phyloP scores from a whole-genome alignment of 2,888 invertebrate species.

The Brachynemurus nebulosus region DNA sequence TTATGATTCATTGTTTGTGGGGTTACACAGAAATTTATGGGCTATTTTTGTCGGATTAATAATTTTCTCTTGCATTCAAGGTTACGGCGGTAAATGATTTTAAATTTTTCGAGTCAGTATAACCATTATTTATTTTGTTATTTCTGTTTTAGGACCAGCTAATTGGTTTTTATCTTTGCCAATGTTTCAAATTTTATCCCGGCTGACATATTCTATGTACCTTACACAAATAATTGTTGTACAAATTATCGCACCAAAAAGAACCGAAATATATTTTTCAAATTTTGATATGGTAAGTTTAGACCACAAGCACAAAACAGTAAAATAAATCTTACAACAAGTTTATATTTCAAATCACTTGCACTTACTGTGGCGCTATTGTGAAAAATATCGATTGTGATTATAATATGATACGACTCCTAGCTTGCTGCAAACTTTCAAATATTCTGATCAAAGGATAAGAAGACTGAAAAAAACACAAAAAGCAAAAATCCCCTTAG shows the following conservation, averaged over 20 bases:
- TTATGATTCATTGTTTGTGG: not conserved
- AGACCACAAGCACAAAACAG: too few relatives aligned
- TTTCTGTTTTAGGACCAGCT: not conserved
- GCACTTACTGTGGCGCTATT: too few relatives aligned
- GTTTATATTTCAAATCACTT: too few relatives aligned
- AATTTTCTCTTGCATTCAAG: not conserved
- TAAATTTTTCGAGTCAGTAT: not conserved
- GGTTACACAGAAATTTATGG: not conserved
- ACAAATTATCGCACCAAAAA: too few relatives aligned
- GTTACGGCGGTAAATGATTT: not conserved
- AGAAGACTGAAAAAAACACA: too few relatives aligned
- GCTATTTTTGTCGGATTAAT: not conserved
- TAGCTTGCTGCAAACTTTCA: too few relatives aligned
- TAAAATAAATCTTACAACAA: too few relatives aligned
- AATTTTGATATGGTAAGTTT: not conserved
- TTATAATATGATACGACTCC: too few relatives aligned
- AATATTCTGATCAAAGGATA: too few relatives aligned
- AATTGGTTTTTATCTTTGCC: slow-evolving; percentile 1
- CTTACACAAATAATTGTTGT: not conserved
- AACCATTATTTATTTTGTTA: not conserved
- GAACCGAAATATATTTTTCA: not conserved
- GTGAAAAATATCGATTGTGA: too few relatives aligned
- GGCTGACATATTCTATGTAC: not conserved
- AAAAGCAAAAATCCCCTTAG: too few relatives aligned
- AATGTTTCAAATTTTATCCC: not conserved